A percentile compares a stretch with the other conserved stretches of the same genome.
These are phyloP conservation scores for Macrosteles quadrilineatus DNA, from an alignment of 1,140 invertebrate species.

Conservation along the genomic window DNA sequence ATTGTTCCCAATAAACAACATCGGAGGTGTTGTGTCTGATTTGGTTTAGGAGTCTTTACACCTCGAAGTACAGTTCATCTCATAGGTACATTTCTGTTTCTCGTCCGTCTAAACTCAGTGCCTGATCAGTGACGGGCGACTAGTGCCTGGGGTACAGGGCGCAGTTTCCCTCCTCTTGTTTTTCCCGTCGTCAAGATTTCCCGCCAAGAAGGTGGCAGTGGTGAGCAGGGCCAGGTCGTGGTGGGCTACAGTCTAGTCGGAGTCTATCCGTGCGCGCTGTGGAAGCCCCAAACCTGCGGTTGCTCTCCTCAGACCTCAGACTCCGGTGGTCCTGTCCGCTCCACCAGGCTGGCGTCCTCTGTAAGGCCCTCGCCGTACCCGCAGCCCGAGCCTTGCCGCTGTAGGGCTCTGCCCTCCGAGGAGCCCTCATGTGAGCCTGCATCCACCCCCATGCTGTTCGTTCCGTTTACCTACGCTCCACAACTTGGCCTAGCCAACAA, in stretches of 20 bases:
- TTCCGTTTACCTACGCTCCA: constrained; percentile 53
- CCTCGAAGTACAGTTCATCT: no score
- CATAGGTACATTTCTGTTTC: no score
- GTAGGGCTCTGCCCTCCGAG: constrained; percentile 29
- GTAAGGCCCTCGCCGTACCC: constrained; percentile 28
- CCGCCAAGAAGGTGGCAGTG: constrained; percentile 32
- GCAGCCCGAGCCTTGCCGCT: constrained; percentile 33
- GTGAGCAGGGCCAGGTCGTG: constrained; percentile 36
- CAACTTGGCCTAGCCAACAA: constrained; percentile 54
- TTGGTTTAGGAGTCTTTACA: no score
- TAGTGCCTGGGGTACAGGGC: not conserved
- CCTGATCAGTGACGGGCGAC: no score
- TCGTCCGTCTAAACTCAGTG: no score
- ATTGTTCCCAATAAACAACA: no score
- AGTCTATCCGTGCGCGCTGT: constrained; percentile 58
- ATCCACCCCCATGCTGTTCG: constrained; percentile 55
- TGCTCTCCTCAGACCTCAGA: constrained; percentile 42
- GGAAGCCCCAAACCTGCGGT: constrained; percentile 49
- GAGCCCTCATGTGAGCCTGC: constrained; percentile 34
- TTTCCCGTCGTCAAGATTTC: constrained; percentile 39
- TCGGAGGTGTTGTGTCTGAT: no score
- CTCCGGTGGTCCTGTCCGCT: constrained; percentile 44
- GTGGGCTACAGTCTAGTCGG: constrained; percentile 59
- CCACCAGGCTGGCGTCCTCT: constrained; percentile 11
- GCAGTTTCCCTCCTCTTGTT: not conserved